Evolutionary conservation across 92 coral and sea anemone genomes (phyloP).

Genomic region (Umimayanthus kanabou): DNA sequence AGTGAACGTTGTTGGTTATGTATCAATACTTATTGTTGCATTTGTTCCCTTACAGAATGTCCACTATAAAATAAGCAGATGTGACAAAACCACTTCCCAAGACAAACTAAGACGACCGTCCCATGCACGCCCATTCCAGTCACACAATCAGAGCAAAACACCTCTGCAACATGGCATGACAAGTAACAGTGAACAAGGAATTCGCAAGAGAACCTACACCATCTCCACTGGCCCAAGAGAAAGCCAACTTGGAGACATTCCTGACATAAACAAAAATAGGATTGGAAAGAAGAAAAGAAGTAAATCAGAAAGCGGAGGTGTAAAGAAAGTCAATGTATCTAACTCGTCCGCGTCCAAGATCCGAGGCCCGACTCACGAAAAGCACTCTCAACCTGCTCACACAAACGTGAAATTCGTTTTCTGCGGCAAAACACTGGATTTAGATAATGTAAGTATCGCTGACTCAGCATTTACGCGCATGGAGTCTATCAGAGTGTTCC

Average conservation of each 20-base stretch:
- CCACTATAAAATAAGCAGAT: not conserved
- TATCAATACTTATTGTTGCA: not conserved
- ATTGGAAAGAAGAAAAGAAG: not conserved
- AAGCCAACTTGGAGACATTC: slow-evolving; percentile 45
- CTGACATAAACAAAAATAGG: slow-evolving; percentile 23
- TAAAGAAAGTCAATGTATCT: not conserved
- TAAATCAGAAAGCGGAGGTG: slow-evolving; percentile 11
- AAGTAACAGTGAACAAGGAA: not conserved
- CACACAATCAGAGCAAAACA: slow-evolving; percentile 18
- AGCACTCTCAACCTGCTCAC: not conserved
- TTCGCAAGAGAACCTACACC: slow-evolving; percentile 58
- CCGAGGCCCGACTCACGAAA: not conserved
- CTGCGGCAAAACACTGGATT: slow-evolving; percentile 69
- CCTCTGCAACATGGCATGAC: slow-evolving; percentile 5
- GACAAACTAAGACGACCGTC: not conserved
- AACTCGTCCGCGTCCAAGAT: not conserved
- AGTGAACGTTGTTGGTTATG: not conserved
- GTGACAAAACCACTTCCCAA: not conserved
- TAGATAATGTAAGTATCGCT: slow-evolving; percentile 55
- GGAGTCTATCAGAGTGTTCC: slow-evolving; percentile 77
- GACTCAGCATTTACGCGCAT: slow-evolving; percentile 75
- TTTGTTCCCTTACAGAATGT: not conserved
- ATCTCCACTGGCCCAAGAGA: slow-evolving; percentile 39
- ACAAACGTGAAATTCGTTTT: slow-evolving; percentile 55
- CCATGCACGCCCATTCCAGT: slow-evolving; percentile 12